Base-by-base conservation (phyloP, 2,797 vertebrate species). In the Lutjanus campechanus region DNA sequence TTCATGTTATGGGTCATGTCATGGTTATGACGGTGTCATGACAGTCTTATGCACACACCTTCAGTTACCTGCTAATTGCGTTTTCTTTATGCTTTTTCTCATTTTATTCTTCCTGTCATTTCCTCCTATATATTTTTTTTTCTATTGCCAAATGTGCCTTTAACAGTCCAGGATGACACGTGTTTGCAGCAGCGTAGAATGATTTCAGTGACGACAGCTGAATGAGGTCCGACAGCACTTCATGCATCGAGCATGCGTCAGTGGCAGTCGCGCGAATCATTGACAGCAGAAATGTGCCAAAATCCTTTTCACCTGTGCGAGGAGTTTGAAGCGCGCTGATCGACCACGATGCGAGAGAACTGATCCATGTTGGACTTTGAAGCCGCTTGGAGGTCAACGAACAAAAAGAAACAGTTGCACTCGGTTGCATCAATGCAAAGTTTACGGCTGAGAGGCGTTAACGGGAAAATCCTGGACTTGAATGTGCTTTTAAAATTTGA, bases 401-500 rank as follows among this genome's bases (percentile, higher is more conserved):
- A 17, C 10, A 56, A 41, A 51, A 7, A 25, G 20, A 36, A 70
- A 62, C 43, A 46, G 20, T 58, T 56, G 51, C 20, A 5, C 36
- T 40, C 44, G 11, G 54, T 53, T 74, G 50, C 46, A 67, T 84
- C 46, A 77, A 50, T 54, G 19, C 3, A 40, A 63, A 53, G 50
- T 61, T 72, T 36, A 46, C 62, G 44, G 1, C 46, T 56, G 56
- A 62, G 40, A 25, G 25, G 65, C 20, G 17, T 65, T 17, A 19
- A 60, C 53, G 15, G 46, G 59, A 49, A 77, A 85, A 90, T 90
- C 93, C 95, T 95, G 93, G 93, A 94, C 90, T 82, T 88, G 85
- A 94, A 92, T 91, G 91, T 94, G 93, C 86, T 86, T 93, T 90
- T 89, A 83, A 86, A 88, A 94, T 92, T 95, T 93, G 94, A 90